Evolutionary conservation across 1,140 invertebrate species (phyloP), one percentile per base, ranked within the genome.

Genomic region (Wiebesia pumilae): DNA sequence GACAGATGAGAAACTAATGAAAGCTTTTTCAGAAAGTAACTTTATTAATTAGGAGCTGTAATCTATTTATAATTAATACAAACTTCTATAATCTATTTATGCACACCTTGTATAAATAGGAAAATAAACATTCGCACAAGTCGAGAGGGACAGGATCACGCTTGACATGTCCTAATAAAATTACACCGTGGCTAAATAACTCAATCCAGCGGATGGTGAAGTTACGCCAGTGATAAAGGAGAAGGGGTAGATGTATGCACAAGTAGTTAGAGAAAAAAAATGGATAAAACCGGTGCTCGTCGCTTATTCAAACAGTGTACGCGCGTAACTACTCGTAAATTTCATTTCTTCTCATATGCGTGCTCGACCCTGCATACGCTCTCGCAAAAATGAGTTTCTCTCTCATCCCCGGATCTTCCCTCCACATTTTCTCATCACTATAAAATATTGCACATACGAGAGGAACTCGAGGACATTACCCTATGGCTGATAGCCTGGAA

Each of bases 221-320:
- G 51, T 79, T 33, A 30, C 77, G 38, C 33, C 51, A 1, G 6
- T 35, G 35, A 19, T 14, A 62, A 3, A 30, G 33, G 30, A 3
- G 30, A 3, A 62, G 58, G 58, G 3, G 30, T 35, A 4, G 35
- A 58, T 54, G 21, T 67, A 35, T 51, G 33, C 35, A 35, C 24
- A 0, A 27, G 54, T n/a, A 16, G 24, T 30, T 3, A 16, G 24
- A 71, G 10, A 6, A 75, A 67, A 79, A 83, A 82, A 86, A 86
- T n/a, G 51, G 51, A 54, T 54, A 16, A 83, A 54, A 38, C 51
- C 30, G 33, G 33, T 69, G 43, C 38, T 65, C 30, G 33, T 62
- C 79, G 78, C 69, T 86, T 86, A 86, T 81, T 86, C 84, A 75
- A 86, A 81, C 79, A 75, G 35, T 54, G 51, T 81, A 38, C 30